These are phyloP conservation scores for Sceloporus tristichus DNA, from an alignment of 2,113 vertebrate genomes.

Conservation along the genomic window DNA sequence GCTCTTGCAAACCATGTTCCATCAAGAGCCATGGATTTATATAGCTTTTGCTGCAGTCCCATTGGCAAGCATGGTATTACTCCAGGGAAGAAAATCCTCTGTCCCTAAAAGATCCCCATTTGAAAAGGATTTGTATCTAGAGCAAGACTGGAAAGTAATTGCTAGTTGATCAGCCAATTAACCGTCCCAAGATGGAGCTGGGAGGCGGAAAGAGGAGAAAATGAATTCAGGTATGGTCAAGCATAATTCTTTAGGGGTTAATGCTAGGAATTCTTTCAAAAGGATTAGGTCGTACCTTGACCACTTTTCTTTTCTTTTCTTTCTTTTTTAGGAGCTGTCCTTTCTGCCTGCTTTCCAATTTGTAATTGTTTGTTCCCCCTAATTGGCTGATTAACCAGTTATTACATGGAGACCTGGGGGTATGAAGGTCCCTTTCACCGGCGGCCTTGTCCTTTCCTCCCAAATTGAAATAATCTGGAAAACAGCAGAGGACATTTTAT, in stretches of 20 bases:
- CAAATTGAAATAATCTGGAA: conserved; percentile 54
- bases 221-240: conserved; percentile 75
- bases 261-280: conserved; percentile 74
- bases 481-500: conserved; percentile 44
- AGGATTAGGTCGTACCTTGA: conserved; percentile 76
- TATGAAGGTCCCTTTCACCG: conserved; percentile 49
- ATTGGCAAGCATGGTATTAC: conserved; percentile 39
- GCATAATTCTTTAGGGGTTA: conserved; percentile 68
- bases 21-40: not conserved
- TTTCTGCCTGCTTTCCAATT: conserved; percentile 68
- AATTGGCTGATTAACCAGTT: conserved; percentile 80
- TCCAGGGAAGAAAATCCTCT: conserved; percentile 62
- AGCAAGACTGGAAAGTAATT: conserved; percentile 73
- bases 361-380: conserved; percentile 76
- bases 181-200: conserved; percentile 74
- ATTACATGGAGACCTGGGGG: conserved; percentile 58
- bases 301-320: conserved; percentile 51
- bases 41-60: not conserved
- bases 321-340: not conserved
- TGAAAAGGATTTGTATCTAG: conserved; percentile 54
- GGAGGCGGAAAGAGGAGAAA: conserved; percentile 58
- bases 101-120: conserved; percentile 70
- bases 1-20: too few species aligned
- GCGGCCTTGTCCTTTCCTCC: conserved; percentile 49
- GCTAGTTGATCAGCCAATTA: conserved; percentile 83